phyloP scores from a whole-genome alignment of 2,113 vertebrate species.

The Paedocypris sp. region DNA sequence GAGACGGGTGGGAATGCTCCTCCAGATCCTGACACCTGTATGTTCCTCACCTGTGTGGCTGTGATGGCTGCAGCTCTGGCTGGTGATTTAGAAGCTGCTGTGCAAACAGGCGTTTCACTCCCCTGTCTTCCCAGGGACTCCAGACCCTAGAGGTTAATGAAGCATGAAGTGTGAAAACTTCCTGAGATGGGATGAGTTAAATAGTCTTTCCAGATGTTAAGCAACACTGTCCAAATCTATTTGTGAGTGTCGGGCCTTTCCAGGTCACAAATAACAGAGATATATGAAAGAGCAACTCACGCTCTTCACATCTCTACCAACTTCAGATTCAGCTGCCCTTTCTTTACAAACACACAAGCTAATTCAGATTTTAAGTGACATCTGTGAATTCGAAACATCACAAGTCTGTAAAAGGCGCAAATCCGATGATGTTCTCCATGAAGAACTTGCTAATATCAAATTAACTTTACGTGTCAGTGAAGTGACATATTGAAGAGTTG shows the following conservation, averaged over 20 bases:
- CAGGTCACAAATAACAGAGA: constrained; percentile 53
- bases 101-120: constrained; percentile 53
- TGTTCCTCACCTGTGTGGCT: constrained; percentile 30
- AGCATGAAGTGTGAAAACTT: constrained; percentile 98
- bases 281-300: constrained; percentile 34
- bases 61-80: constrained; percentile 48
- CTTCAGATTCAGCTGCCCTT: constrained; percentile 2
- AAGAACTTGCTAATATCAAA: constrained; percentile 17
- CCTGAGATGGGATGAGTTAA: constrained; percentile 74
- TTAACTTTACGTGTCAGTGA: neutral
- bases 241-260: constrained; percentile 56
- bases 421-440: constrained; percentile 6
- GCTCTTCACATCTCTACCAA: constrained; percentile 21
- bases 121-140: constrained; percentile 74
- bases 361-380: constrained; percentile 11
- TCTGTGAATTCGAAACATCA: constrained; percentile 3
- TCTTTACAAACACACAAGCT: neutral
- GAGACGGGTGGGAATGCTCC: constrained; percentile 34
- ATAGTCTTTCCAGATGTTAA: constrained; percentile 86
- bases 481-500: constrained; percentile 14
- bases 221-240: constrained; percentile 63
- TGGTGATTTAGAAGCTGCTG: constrained; percentile 56
- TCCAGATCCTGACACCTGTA: constrained; percentile 25
- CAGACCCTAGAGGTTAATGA: constrained; percentile 83
- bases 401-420: constrained; percentile 8